Evolutionary conservation across 2,113 vertebrate genomes (phyloP).

Genomic region (Rhinopomastus cyanomelas): DNA sequence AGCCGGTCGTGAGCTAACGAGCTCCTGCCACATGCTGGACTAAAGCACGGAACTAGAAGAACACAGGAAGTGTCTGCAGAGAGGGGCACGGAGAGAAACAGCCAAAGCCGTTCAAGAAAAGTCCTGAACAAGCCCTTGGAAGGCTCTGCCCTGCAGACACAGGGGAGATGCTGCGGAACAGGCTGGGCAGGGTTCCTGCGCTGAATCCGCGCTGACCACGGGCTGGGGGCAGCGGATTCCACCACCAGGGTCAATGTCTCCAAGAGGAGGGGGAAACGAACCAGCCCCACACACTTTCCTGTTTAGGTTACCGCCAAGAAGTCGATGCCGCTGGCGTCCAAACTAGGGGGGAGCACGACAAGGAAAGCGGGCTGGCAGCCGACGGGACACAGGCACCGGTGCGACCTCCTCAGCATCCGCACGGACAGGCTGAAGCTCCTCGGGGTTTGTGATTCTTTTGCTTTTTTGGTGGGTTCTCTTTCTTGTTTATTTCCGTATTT

Average conservation of each 20-base stretch:
- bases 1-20: neutral
- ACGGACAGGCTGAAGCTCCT: conserved; percentile 89
- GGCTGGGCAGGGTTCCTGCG: conserved; percentile 73
- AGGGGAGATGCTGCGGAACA: conserved; percentile 80
- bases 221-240: conserved; percentile 63
- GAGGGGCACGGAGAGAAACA: neutral
- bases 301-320: conserved; percentile 59
- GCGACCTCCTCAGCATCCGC: conserved; percentile 92
- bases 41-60: conserved; percentile 10
- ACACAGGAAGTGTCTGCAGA: neutral
- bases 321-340: conserved; percentile 84
- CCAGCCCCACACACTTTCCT: conserved; percentile 51
- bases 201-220: neutral
- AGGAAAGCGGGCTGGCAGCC: conserved; percentile 48
- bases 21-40: neutral
- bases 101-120: neutral
- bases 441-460: conserved; percentile 58
- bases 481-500: conserved; percentile 25
- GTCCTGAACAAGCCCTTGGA: neutral
- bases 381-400: conserved; percentile 79
- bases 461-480: neutral
- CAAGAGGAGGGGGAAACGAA: conserved; percentile 46
- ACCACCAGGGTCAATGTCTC: conserved; percentile 46
- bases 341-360: conserved; percentile 70
- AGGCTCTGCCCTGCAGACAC: conserved; percentile 70